These are phyloP conservation scores for Elmis aenea DNA, from an alignment of 2,888 invertebrate genomes.

Conservation along the genomic window DNA sequence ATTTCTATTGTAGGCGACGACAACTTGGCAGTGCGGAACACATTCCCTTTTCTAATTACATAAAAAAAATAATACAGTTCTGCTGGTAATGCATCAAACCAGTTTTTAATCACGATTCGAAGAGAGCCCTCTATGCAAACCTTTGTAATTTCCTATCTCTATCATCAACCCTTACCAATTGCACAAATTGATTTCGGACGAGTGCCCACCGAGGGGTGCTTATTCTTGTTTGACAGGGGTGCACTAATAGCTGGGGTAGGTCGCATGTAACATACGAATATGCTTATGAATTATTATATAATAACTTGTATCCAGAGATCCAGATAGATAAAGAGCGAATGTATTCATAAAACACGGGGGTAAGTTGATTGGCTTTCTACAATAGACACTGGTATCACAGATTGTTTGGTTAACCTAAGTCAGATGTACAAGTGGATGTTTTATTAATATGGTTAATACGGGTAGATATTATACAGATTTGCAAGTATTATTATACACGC, in stretches of 20 bases:
- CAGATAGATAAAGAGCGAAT: too few species aligned
- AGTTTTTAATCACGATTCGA: too few species aligned
- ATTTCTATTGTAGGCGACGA: too few species aligned
- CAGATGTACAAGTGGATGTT: slow-evolving; percentile 47
- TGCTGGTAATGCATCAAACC: too few species aligned
- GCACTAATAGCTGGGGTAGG: slow-evolving; percentile 27
- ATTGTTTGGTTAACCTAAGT: slow-evolving; percentile 40
- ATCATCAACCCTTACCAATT: slow-evolving; percentile 38
- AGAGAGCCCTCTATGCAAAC: slow-evolving; percentile 18
- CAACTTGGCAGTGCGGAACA: too few species aligned
- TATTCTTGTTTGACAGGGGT: slow-evolving; percentile 26
- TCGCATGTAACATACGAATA: slow-evolving; percentile 24
- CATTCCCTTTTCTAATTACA: too few species aligned
- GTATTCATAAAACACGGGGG: too few species aligned
- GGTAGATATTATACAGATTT: too few species aligned
- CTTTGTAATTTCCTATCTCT: slow-evolving; percentile 19
- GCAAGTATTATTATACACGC: too few species aligned
- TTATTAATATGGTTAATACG: slow-evolving; percentile 45
- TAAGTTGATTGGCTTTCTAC: too few species aligned
- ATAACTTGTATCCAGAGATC: slow-evolving; percentile 29
- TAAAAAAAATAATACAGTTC: too few species aligned
- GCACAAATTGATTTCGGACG: slow-evolving; percentile 43
- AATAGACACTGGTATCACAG: slow-evolving; percentile 16
- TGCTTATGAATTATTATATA: slow-evolving; percentile 38
- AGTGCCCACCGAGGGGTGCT: slow-evolving; percentile 25